phyloP scores from a whole-genome alignment of 2,888 invertebrate genomes.

The Cecidostiba fungosa region DNA sequence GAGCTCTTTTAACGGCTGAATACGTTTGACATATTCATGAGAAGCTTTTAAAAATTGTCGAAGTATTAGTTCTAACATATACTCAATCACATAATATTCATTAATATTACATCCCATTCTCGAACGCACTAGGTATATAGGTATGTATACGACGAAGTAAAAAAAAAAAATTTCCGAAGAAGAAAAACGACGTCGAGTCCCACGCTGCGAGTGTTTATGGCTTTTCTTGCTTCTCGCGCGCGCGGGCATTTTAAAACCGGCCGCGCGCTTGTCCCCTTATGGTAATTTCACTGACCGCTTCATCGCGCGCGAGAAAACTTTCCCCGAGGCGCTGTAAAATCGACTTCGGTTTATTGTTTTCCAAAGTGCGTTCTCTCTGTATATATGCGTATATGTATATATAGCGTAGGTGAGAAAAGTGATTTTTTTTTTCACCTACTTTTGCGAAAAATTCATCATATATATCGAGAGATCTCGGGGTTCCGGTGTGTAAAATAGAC shows the following conservation, averaged over 20 bases:
- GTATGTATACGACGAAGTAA: neutral
- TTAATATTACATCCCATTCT: neutral
- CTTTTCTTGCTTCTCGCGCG: slow-evolving; percentile 35
- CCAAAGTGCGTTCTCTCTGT: neutral
- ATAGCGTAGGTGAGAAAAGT: neutral
- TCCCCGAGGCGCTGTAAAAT: slow-evolving; percentile 19
- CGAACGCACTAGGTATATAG: neutral
- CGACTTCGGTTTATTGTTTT: slow-evolving; percentile 17
- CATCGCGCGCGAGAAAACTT: slow-evolving; percentile 43
- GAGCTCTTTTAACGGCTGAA: slow-evolving; percentile 29
- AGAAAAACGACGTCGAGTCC: slow-evolving; percentile 4
- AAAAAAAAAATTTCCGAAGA: neutral
- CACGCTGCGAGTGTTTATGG: slow-evolving; percentile 31
- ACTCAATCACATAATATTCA: neutral
- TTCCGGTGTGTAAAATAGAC: no score
- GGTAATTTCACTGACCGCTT: slow-evolving; percentile 55
- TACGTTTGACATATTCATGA: neutral
- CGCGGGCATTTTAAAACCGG: slow-evolving; percentile 38
- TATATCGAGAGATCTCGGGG: no score
- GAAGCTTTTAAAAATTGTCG: no score
- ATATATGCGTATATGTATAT: neutral
- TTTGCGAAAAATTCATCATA: no score
- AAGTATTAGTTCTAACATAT: no score
- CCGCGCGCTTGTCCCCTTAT: slow-evolving; percentile 46
- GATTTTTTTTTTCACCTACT: neutral